Evolutionary conservation across 2,888 invertebrate genomes (phyloP), one percentile per base, ranked within the genome.

Genomic region (Epirrhoe alternata): DNA sequence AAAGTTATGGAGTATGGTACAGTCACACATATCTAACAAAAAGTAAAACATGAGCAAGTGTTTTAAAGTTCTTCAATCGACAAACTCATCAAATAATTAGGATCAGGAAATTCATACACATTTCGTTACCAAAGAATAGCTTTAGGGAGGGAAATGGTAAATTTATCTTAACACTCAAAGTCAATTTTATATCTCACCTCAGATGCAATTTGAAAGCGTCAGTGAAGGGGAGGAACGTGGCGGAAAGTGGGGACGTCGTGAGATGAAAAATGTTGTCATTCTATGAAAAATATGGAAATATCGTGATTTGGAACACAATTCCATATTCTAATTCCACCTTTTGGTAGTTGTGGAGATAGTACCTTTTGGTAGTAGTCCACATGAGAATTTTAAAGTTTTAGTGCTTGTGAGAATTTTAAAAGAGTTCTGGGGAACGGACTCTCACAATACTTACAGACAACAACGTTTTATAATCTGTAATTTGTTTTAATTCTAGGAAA

Each of bases 241-340:
- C 74, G 76, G 67, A 74, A 77, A 75, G 72, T 69, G 72, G 79
- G 57, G 59, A 75, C 72, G 74, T 71, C 76, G 81, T 77, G 72
- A 75, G 78, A 83, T 86, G 81, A 85, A 83, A 86, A 86, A 85
- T 81, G 81, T 84, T 81, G 77, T 79, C 79, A 79, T 79, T 82
- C 77, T 47, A 47, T 16, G 16, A 14, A 47, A 47, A 12, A 42
- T 84, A 80, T 79, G 83, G 76, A 82, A 84, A 83, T 77, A 72
- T 67, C 74, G 81, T 83, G 81, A 83, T 79, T 81, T 76, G 79
- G 59, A 79, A 80, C 81, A 71, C 71, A 71, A 49, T 55, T 67
- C 56, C 65, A 66, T 63, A 67, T 64, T 66, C 63, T 65, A 64
- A 71, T 71, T 67, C 59, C 6, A 54, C 57, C 31, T 50, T 42